A percentile compares a stretch with the other conserved stretches of the same genome.
These are phyloP conservation scores for Drosophila eugracilis DNA, from an alignment of 1,140 invertebrate genomes.

Conservation along the genomic window DNA sequence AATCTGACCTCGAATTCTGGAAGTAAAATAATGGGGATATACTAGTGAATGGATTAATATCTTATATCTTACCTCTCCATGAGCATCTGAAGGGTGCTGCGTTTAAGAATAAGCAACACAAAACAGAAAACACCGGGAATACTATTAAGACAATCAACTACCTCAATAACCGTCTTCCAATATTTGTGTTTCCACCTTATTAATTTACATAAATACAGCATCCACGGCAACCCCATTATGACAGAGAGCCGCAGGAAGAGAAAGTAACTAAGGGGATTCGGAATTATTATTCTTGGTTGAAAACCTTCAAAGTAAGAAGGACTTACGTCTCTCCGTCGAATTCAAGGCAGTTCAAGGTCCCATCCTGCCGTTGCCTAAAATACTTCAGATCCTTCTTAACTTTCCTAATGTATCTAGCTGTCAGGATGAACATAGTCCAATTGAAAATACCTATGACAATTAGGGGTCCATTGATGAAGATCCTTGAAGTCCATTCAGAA, in stretches of 20 bases:
- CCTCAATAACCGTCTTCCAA: too few relatives aligned
- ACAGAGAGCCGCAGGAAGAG: not conserved
- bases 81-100: not conserved
- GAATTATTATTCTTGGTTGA: too few relatives aligned
- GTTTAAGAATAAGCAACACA: not conserved
- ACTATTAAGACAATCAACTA: too few relatives aligned
- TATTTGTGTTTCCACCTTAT: too few relatives aligned
- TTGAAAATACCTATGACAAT: not conserved
- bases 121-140: not conserved
- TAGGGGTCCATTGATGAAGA: not conserved
- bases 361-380: too few relatives aligned
- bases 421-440: not conserved
- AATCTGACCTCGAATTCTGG: not conserved
- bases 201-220: not conserved
- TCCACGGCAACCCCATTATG: not conserved
- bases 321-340: not conserved
- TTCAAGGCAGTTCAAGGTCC: too few relatives aligned
- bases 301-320: too few relatives aligned
- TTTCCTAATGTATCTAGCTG: not conserved
- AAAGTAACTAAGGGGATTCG: not conserved
- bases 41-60: too few relatives aligned
- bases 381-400: not conserved
- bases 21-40: not conserved
- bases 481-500: not conserved
- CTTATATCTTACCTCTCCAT: not conserved